A percentile compares a stretch with the other conserved stretches of the same genome.
phyloP scores from a whole-genome alignment of 2,797 vertebrate genomes.

The Sebastolobus alascanus region DNA sequence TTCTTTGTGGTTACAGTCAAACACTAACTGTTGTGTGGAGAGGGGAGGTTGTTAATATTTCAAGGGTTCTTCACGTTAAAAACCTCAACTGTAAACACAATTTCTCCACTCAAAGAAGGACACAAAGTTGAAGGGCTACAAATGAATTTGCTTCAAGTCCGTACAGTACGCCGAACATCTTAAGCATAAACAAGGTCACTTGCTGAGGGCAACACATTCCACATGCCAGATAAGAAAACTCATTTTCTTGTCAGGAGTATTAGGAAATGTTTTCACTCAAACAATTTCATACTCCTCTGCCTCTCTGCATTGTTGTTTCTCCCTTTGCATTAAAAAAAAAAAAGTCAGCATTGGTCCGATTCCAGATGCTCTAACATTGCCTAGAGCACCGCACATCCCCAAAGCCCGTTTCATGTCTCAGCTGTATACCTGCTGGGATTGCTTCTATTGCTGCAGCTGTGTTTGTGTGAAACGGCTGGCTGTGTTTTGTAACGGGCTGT shows the following conservation, averaged over 20 bases:
- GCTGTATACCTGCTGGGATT: constrained; percentile 52
- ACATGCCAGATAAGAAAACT: constrained; percentile 62
- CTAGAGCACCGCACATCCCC: constrained; percentile 9
- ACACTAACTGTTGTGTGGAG: not conserved
- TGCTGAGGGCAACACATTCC: constrained; percentile 44
- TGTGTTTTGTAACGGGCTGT: constrained; percentile 30
- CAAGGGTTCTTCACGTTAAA: constrained; percentile 23
- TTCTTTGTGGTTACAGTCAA: constrained; percentile 31
- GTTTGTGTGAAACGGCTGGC: constrained; percentile 41
- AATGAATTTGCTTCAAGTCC: constrained; percentile 39
- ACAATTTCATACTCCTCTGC: constrained; percentile 62
- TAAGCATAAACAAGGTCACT: constrained; percentile 49
- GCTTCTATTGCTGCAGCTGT: constrained; percentile 56
- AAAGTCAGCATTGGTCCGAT: constrained; percentile 22
- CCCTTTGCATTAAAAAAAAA: constrained; percentile 31
- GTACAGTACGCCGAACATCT: constrained; percentile 12
- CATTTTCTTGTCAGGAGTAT: constrained; percentile 53
- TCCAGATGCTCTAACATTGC: constrained; percentile 51
- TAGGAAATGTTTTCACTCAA: constrained; percentile 40
- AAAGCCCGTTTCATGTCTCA: constrained; percentile 44
- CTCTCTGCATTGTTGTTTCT: constrained; percentile 31
- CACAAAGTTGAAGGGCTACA: constrained; percentile 25
- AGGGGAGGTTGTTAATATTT: constrained; percentile 20
- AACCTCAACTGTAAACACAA: constrained; percentile 16
- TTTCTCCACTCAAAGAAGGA: constrained; percentile 3